Conservation (phyloP, 2,888 invertebrate species). For the Eupithecia subfuscata region DNA sequence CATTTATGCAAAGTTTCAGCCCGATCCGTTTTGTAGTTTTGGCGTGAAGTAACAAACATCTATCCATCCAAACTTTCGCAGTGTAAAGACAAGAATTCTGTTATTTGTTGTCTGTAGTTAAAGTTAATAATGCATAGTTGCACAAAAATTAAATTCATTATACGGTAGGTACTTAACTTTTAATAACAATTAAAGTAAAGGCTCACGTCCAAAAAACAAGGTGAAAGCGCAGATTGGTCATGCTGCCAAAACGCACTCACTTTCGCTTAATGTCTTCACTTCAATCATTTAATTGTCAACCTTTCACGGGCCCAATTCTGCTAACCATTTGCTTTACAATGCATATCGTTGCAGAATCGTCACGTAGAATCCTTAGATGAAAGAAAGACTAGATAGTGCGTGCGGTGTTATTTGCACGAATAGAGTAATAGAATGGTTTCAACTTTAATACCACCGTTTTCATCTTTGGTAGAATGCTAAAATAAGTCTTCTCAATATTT, state of each 20-base stretch:
- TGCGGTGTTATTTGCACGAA: background rate
- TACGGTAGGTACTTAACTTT: background rate
- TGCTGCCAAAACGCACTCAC: constrained; percentile 68
- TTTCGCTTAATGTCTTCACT: constrained; percentile 71
- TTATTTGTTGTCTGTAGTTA: background rate
- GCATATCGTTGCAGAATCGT: background rate
- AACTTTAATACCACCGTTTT: background rate
- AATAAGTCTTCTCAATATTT: background rate
- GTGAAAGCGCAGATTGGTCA: constrained; percentile 77
- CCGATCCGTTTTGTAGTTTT: background rate
- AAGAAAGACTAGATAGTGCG: background rate
- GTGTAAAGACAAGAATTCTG: background rate
- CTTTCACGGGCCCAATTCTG: background rate
- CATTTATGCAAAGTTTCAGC: background rate
- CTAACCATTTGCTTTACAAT: background rate
- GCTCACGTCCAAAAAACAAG: constrained; percentile 17
- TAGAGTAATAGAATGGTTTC: background rate
- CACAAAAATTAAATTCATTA: background rate
- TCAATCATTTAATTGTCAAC: constrained; percentile 47
- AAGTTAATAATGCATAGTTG: background rate
- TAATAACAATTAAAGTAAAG: constrained; percentile 18
- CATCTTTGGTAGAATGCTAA: background rate
- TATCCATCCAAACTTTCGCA: background rate
- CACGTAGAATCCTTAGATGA: background rate
- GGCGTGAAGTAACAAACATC: background rate